A percentile compares a stretch with the other conserved stretches of the same genome.
These are phyloP conservation scores for Chinchilla lanigera DNA, from an alignment of 2,113 vertebrate genomes.

Conservation along the genomic window DNA sequence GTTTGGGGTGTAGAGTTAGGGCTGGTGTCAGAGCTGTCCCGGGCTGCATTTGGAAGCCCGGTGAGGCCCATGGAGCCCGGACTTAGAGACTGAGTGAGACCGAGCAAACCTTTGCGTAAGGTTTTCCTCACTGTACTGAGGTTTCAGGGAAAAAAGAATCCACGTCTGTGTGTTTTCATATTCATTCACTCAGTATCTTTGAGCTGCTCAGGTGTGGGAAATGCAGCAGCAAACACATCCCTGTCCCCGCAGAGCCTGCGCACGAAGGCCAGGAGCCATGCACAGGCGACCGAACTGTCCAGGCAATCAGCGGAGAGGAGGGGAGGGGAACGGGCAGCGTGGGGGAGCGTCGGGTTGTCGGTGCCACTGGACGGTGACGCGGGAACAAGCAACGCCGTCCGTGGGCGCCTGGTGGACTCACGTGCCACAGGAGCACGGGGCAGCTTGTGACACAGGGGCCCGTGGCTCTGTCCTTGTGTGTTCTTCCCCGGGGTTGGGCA, in stretches of 20 bases:
- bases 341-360: not conserved
- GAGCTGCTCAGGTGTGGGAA: not conserved
- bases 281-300: not conserved
- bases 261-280: not conserved
- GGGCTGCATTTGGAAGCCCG: not conserved
- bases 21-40: not conserved
- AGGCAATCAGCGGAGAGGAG: not conserved
- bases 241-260: not conserved
- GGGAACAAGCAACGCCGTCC: not conserved
- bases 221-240: not conserved
- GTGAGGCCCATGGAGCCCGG: not conserved
- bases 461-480: fast-evolving
- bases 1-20: not conserved
- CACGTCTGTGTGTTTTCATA: not conserved
- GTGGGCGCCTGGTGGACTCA: not conserved
- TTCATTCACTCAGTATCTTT: not conserved
- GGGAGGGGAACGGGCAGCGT: not conserved
- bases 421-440: not conserved
- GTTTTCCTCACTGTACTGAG: not conserved
- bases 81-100: not conserved
- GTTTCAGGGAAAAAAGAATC: not conserved
- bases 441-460: not conserved
- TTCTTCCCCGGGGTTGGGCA: not conserved
- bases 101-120: not conserved
- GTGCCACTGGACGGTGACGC: not conserved